These are phyloP conservation scores for Margaritifera margaritifera DNA, from an alignment of 2,888 invertebrate species.

Conservation along the genomic window DNA sequence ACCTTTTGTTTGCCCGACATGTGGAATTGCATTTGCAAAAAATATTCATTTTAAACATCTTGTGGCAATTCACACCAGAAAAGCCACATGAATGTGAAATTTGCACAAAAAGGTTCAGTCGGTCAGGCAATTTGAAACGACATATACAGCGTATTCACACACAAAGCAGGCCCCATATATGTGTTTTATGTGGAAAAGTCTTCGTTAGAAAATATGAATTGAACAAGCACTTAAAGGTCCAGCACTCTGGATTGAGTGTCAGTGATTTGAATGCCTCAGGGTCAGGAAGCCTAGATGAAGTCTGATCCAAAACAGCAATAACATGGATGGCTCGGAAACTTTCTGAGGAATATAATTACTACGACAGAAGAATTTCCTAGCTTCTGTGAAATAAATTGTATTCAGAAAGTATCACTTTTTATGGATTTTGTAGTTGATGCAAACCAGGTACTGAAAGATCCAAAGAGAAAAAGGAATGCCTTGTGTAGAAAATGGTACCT, in stretches of 20 bases:
- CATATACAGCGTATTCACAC: slow-evolving; percentile 56
- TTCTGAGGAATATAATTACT: too few species aligned
- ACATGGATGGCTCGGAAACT: too few species aligned
- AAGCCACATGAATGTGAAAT: slow-evolving; percentile 54
- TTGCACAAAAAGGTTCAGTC: slow-evolving; percentile 52
- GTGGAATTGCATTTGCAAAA: slow-evolving; percentile 54
- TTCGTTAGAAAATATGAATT: slow-evolving; percentile 55
- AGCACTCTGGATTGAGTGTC: slow-evolving; percentile 27
- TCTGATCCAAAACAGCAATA: too few species aligned
- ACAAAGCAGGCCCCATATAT: slow-evolving; percentile 48
- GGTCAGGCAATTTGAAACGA: slow-evolving; percentile 52
- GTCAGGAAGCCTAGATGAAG: too few species aligned
- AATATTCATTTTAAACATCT: slow-evolving; percentile 59
- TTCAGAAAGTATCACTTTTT: too few species aligned
- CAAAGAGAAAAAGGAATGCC: too few species aligned
- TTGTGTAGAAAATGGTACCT: too few species aligned
- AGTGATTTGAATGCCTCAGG: too few species aligned
- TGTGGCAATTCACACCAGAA: slow-evolving; percentile 49
- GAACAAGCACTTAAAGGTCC: slow-evolving; percentile 50
- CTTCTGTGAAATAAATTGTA: too few species aligned
- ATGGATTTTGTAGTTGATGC: too few species aligned
- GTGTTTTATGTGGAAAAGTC: slow-evolving; percentile 49
- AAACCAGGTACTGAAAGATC: too few species aligned
- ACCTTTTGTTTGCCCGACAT: slow-evolving; percentile 52
- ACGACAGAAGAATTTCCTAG: too few species aligned